Base-by-base conservation (phyloP, 2,797 vertebrate genomes). In the Loriculus beryllinus region DNA sequence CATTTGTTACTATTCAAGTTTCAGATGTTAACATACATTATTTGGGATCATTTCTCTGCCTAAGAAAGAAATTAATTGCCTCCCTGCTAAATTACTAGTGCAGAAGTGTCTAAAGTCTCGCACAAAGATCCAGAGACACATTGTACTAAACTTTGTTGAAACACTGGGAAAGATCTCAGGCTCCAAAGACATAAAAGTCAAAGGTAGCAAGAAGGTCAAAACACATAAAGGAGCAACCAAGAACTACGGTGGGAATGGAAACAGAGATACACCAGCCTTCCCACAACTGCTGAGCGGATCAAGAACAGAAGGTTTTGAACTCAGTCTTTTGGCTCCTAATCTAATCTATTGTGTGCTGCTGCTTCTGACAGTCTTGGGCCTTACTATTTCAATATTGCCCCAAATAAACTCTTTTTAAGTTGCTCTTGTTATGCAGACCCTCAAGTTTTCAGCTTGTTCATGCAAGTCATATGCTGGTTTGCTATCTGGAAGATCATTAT, bases 81-180 rank as follows among this genome's bases (percentile, higher is more conserved):
- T 85, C 69, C 31, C 47, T 67, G 47, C 33, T 74, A 49, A 69
- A 85, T 87, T 54, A 62, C 14, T 79, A 5, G 25, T 59, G 77
- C 0, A 0, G 25, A 57, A 76, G 56, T 1, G 0, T 35, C 65
- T 69, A 2, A 87, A 60, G 48, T 28, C 54, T 79, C 0, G 0
- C 20, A 35, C 26, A 69, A 69, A 63, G 26, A 76, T 49, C 10
- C 33, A 76, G 72, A 85, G 33, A 85, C 3, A 14, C 29, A 6
- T 33, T 54, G n/a, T 47, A 31, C 69, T 51, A 16, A 84, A 72
- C 33, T 47, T 82, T 4, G 52, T 3, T 7, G 43, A 84, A 69
- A 76, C 28, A 11, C 23, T 25, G 52, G 25, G 43, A 60, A 88
- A 82, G 48, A 81, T 62, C 28, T 64, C n/a, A 0, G 0, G 17